phyloP scores from a whole-genome alignment of 2,797 vertebrate species.

The Tokudaia muenninki region DNA sequence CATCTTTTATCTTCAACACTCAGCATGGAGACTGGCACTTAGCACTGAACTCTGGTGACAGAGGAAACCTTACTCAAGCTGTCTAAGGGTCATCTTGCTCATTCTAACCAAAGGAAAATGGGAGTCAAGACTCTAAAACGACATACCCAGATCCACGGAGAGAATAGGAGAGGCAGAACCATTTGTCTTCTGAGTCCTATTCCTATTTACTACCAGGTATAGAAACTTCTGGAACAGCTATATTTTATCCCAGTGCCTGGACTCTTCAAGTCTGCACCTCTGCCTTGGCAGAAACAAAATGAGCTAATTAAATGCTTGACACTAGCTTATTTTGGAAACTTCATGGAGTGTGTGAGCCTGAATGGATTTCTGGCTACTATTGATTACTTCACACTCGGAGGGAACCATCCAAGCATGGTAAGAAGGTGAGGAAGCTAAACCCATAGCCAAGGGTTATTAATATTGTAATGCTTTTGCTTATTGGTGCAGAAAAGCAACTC shows the following conservation, averaged over 20 bases:
- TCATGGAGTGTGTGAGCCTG: constrained; percentile 79
- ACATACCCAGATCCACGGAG: not conserved
- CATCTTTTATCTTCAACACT: not conserved
- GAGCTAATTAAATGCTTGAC: constrained; percentile 77
- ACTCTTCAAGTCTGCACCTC: constrained; percentile 57
- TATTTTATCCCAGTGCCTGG: constrained; percentile 34
- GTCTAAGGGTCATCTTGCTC: not conserved
- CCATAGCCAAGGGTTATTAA: constrained; percentile 79
- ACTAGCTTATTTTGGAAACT: constrained; percentile 80
- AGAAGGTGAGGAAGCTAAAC: constrained; percentile 81
- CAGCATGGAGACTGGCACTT: not conserved
- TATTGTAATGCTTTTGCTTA: constrained; percentile 81
- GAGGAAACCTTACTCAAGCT: not conserved
- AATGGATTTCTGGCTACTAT: constrained; percentile 82
- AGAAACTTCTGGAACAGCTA: constrained; percentile 63
- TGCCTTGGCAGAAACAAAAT: constrained; percentile 80
- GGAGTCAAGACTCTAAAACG: not conserved
- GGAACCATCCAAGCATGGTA: constrained; percentile 79
- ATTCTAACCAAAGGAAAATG: constrained; percentile 11
- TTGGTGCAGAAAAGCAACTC: constrained; percentile 81
- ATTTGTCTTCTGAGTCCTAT: constrained; percentile 34
- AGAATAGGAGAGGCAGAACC: not conserved
- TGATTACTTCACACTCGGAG: constrained; percentile 79
- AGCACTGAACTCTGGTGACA: not conserved
- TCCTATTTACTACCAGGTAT: constrained; percentile 10